Evolutionary conservation across 2,888 invertebrate species (phyloP), one percentile per base, ranked within the genome.

Genomic region (Hypsopygia costalis): DNA sequence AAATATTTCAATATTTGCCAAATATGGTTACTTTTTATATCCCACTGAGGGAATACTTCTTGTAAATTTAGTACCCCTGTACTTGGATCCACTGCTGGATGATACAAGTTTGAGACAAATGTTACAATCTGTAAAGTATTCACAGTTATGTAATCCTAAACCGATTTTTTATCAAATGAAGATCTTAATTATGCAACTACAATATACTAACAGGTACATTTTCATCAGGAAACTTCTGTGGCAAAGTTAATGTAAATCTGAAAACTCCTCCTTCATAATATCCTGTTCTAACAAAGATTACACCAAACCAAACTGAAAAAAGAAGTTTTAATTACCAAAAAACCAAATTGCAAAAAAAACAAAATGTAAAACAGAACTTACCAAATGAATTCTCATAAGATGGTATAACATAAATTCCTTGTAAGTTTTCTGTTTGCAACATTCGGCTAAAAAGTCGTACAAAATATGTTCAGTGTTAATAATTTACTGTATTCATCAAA

Each of bases 381-480:
- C 96, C 69, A 63, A 95, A 91, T 37, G 95, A 93, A 69, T 93
- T 94, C 63, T 93, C 93, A 65, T 93, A 93, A 34, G 98, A 97
- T 42, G 98, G 98, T 77, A 98, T 96, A 10, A 97, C 95, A 85
- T 98, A 98, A 44, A 98, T 91, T 36, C 98, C 97, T 62, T 94
- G 93, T 53, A 97, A 83, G 72, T 95, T 94, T 81, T 97, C 96
- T 37, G 93, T 94, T 69, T 94, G 93, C 51, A 97, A 81, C 91
- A 95, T 94, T 76, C 96, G 94, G 75, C 96, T 97, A 73, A 52
- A 92, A 92, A 46, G 47, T 57, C 52, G 46, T 34, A 31, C 10
- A 7, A 10, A 29, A 11, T 33, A 21, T n/a, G 16, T 27, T 25
- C 12, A 3, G 21, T 20, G 7, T n/a, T n/a, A n/a, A 28, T n/a